Conservation (phyloP, 1,140 invertebrate species). For the Drosophila sp. region DNA sequence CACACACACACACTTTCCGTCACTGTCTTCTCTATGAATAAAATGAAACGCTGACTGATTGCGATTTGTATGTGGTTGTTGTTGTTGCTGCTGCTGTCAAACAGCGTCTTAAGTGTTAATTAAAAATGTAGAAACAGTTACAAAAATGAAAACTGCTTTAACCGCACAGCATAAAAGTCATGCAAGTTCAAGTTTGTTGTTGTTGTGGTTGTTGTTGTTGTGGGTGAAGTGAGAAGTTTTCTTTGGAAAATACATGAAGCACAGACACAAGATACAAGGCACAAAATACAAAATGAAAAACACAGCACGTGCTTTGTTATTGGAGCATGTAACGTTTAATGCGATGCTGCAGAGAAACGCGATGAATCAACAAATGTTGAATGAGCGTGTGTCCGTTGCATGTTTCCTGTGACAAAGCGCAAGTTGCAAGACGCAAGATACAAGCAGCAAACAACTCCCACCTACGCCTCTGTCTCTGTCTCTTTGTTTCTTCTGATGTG, state of each 20-base stretch:
- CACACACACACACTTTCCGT: neutral
- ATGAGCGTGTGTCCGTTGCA: slow-evolving; percentile 28
- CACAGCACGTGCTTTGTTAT: slow-evolving; percentile 64
- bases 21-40: slow-evolving; percentile 2
- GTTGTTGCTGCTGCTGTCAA: slow-evolving; percentile 35
- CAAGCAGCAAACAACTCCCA: slow-evolving; percentile 24
- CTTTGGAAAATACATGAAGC: slow-evolving; percentile 49
- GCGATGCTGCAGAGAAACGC: slow-evolving; percentile 45
- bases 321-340: slow-evolving; percentile 70
- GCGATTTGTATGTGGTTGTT: slow-evolving; percentile 39
- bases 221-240: slow-evolving; percentile 44
- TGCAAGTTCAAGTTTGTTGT: slow-evolving; percentile 75
- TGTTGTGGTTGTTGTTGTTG: slow-evolving; percentile 42
- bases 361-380: slow-evolving; percentile 69
- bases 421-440: slow-evolving; percentile 8
- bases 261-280: neutral
- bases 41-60: slow-evolving; percentile 60
- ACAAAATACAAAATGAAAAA: no score
- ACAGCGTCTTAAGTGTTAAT: slow-evolving; percentile 59
- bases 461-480: slow-evolving; percentile 46
- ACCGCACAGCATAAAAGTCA: slow-evolving; percentile 59
- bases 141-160: slow-evolving; percentile 67
- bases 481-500: slow-evolving; percentile 55
- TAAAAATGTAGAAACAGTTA: slow-evolving; percentile 79
- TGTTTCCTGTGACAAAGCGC: slow-evolving; percentile 60